Evolutionary conservation across 2,888 invertebrate genomes (phyloP).

Genomic region (Drosophila bunnanda): DNA sequence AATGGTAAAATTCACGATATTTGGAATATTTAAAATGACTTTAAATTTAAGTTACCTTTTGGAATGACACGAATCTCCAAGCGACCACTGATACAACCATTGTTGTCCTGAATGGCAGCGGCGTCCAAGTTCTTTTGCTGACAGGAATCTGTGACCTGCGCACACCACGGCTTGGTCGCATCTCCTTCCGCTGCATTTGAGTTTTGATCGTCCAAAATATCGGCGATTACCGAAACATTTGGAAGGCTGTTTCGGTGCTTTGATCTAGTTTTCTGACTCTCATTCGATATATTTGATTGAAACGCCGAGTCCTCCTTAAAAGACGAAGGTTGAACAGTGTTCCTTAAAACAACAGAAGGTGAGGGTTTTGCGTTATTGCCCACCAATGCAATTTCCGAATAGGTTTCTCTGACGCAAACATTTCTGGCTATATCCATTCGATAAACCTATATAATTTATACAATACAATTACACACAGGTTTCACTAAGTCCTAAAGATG

Average conservation of each 20-base stretch:
- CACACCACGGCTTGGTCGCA: conserved; percentile 50
- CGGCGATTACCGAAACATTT: conserved; percentile 80
- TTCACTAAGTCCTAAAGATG: conserved; percentile 25
- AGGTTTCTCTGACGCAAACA: conserved; percentile 87
- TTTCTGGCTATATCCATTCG: conserved; percentile 93
- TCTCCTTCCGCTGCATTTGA: neutral
- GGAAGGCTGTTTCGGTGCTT: conserved; percentile 83
- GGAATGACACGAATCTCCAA: conserved; percentile 92
- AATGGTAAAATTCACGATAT: too few species aligned
- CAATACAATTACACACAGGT: neutral
- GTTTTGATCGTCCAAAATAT: conserved; percentile 60
- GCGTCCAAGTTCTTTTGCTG: conserved; percentile 46
- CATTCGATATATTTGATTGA: conserved; percentile 34
- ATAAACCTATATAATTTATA: conserved; percentile 85
- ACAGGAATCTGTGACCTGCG: conserved; percentile 55
- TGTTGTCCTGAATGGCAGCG: conserved; percentile 65
- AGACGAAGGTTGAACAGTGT: conserved; percentile 15
- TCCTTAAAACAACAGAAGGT: conserved; percentile 7
- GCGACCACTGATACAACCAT: conserved; percentile 89
- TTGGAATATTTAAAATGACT: too few species aligned
- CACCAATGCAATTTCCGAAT: conserved; percentile 63
- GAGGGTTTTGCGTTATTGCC: conserved; percentile 29
- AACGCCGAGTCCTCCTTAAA: conserved; percentile 40
- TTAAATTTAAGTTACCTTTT: conserved; percentile 73
- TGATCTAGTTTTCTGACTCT: conserved; percentile 35